Evolutionary conservation across 2,113 vertebrate genomes (phyloP), one percentile per base, ranked within the genome.

Genomic region (Tragelaphus scriptus): DNA sequence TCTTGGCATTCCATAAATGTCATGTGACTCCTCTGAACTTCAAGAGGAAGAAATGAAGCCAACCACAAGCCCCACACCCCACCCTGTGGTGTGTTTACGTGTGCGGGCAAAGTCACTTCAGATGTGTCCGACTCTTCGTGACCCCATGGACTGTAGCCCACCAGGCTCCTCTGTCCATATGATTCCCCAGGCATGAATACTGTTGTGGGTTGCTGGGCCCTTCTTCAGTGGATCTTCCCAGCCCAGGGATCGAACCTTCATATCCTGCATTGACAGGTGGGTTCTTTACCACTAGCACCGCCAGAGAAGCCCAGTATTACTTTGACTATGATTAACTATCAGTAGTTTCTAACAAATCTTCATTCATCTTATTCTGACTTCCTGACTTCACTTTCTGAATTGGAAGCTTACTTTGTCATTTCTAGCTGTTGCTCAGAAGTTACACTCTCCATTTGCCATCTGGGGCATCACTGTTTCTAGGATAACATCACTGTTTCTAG

Each of bases 71-170:
- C 6, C 9, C 28, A 91, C 40, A 2, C 3, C 28, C 25, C 5
- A n/a, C 7, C 2, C 40, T 1, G 1, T 25, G 13, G n/a, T 30
- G 19, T 25, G 36, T 75, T 21, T 11, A 40, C 10, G 2, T 75
- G 36, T 75, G 68, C 1, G 5, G 25, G 36, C 36, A 75, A 40
- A 40, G n/a, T 40, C 36, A 40, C 68, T 40, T 25, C 68, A 40
- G n/a, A 23, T 25, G 21, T 75, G 68, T 75, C 68, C 3, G 5
- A 40, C 36, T 75, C 68, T 71, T 12, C 40, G 36, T 75, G 68
- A 75, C 68, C n/a, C 68, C 68, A 25, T 40, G 36, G 68, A 75
- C n/a, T 75, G 19, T 25, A 40, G n/a, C n/a, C n/a, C 68, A 12
- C 68, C n/a, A 71, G 68, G 6, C 10, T 36, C 65, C 65, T 71